phyloP scores from a whole-genome alignment of 2,113 vertebrate genomes.

The Rhea americana region DNA sequence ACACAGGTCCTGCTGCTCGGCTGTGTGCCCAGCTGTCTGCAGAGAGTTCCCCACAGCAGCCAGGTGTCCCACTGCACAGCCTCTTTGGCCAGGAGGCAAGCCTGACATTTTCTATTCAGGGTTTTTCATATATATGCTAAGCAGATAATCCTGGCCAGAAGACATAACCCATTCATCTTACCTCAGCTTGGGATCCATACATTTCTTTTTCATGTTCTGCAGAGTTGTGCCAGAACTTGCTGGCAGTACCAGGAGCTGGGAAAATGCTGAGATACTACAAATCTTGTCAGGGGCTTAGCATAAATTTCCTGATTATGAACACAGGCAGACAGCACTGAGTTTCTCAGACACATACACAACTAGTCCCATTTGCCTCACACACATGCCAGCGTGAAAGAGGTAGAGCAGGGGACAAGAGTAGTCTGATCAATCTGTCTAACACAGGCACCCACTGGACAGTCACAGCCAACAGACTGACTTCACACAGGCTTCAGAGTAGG shows the following conservation, averaged over 20 bases:
- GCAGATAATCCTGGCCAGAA: not conserved
- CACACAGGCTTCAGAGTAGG: not conserved
- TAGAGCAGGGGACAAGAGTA: too few species aligned
- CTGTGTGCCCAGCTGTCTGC: not conserved
- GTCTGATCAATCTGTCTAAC: too few species aligned
- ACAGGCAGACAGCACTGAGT: not conserved
- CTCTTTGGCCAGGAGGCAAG: not conserved
- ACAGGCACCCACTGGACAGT: not conserved
- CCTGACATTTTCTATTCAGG: not conserved
- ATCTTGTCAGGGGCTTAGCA: not conserved
- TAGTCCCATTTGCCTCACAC: not conserved
- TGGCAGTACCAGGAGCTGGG: not conserved
- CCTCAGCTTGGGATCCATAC: not conserved
- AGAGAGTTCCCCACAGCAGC: not conserved
- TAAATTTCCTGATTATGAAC: not conserved
- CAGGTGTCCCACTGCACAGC: not conserved
- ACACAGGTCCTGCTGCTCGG: not conserved
- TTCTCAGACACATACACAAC: not conserved
- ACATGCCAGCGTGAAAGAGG: not conserved
- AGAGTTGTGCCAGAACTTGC: not conserved
- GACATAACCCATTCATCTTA: not conserved
- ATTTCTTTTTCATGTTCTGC: not conserved
- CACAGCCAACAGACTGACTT: not conserved
- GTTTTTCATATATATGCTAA: conserved; percentile 24
- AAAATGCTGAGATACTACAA: not conserved